Evolutionary conservation across 2,113 vertebrate species (phyloP).

Genomic region (Cricetomys ansorgei): DNA sequence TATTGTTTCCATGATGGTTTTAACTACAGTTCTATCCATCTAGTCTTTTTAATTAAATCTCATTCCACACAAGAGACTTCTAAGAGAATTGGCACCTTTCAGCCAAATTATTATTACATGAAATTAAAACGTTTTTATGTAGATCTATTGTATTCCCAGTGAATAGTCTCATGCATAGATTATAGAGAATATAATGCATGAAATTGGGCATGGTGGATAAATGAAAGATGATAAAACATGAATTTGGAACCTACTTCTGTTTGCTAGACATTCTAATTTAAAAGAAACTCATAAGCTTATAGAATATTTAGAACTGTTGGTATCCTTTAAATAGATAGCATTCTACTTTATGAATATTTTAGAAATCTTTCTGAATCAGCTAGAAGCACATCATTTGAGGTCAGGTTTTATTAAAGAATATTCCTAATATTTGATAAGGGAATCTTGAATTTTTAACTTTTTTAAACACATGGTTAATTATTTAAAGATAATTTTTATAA

Average conservation of each 20-base stretch:
- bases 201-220: neutral
- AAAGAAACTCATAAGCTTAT: neutral
- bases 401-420: conserved; percentile 27
- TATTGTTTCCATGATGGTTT: neutral
- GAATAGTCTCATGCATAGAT: neutral
- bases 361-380: conserved; percentile 17
- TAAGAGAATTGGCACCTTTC: neutral
- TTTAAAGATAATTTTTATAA: conserved; percentile 55
- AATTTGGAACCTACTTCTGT: neutral
- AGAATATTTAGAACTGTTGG: neutral
- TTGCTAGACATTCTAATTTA: neutral
- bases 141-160: neutral
- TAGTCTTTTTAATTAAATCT: conserved; percentile 18
- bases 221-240: conserved; percentile 7
- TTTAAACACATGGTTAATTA: conserved; percentile 50
- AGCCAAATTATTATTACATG: conserved; percentile 10
- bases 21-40: neutral
- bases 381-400: conserved; percentile 43
- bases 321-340: neutral
- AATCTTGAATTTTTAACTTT: conserved; percentile 55
- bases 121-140: neutral
- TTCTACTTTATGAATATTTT: conserved; percentile 55
- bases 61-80: neutral
- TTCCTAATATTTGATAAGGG: conserved; percentile 58
- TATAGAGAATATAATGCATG: neutral